Base-by-base conservation (phyloP, 1,140 invertebrate genomes). In the Caenorhabditis tropicalis region DNA sequence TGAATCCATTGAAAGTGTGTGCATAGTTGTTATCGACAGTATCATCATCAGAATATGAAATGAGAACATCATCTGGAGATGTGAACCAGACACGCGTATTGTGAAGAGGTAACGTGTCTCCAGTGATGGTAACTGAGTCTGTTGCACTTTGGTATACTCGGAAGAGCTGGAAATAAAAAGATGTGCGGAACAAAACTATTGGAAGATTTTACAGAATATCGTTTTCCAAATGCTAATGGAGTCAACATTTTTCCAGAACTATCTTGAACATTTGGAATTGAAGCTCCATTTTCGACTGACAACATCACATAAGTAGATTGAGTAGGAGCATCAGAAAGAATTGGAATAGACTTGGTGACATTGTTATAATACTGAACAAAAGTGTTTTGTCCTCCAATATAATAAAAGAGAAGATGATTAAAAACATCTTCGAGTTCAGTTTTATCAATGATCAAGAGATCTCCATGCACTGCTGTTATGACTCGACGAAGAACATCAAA, bases 401-500 rank as follows among this genome's bases (percentile, higher is more conserved):
- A 21, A 9, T 51, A 33, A 48, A 29, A 81, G 9, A 81, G 31
- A 24, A 81, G 51, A 31, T 53, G 24, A 29, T 39, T 51, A 39
- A 53, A 19, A 31, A 51, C 79, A 15, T 53, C 48, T 0, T 29
- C 48, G 16, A 39, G 2, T 53, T 49, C 46, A 16, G 79, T 29
- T 21, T 81, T 81, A 27, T 81, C 51, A 51, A 81, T 21, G 15
- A 81, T 53, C 48, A 81, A 24, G 3, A 81, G 10, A 53, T 81
- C 79, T 81, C 79, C 79, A 21, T 81, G 79, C 5, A 53, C 79
- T 2, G 79, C 79, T 0, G 48, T 51, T 16, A 39, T 24, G 1
- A 81, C 79, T 81, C 79, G 12, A 7, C 79, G 79, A 29, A 53
- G 51, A 15, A 81, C 79, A 53, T 81, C 51, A 19, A 81, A 81